phyloP scores from a whole-genome alignment of 2,113 vertebrate species.

The Crotophaga sulcirostris region DNA sequence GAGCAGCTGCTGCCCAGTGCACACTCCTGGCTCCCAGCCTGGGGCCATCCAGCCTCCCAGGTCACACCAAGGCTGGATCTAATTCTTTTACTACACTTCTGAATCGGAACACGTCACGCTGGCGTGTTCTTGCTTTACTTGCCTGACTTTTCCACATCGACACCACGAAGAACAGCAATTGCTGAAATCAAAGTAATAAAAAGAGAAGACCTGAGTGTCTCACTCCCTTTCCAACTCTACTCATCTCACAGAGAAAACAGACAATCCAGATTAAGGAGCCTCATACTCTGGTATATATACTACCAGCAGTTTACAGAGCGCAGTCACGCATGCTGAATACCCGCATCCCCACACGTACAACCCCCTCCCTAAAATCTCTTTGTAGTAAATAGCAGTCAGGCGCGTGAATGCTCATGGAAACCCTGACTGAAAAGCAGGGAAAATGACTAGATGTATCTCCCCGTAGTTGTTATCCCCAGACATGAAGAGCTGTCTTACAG shows the following conservation, averaged over 20 bases:
- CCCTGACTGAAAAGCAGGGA: neutral
- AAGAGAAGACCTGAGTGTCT: neutral
- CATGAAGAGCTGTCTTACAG: neutral
- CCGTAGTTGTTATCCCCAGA: neutral
- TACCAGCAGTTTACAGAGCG: neutral
- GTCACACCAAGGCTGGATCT: neutral
- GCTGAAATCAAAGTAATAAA: neutral
- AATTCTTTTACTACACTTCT: neutral
- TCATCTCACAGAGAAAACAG: neutral
- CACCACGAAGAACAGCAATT: neutral
- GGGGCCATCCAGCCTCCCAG: neutral
- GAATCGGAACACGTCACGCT: fast-evolving
- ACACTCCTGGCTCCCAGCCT: too few relatives aligned
- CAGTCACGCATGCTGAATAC: neutral
- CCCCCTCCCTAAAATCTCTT: neutral
- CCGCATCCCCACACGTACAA: neutral
- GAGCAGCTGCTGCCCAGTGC: neutral
- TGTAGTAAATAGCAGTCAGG: too few relatives aligned
- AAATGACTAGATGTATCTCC: neutral
- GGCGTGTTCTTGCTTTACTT: fast-evolving
- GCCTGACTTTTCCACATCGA: too few relatives aligned
- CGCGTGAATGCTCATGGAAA: neutral
- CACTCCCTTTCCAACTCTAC: neutral
- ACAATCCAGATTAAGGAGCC: neutral
- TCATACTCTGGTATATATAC: neutral